A percentile compares a stretch with the other conserved stretches of the same genome.
phyloP scores from a whole-genome alignment of 2,888 invertebrate species.

The Papilio demoleus region DNA sequence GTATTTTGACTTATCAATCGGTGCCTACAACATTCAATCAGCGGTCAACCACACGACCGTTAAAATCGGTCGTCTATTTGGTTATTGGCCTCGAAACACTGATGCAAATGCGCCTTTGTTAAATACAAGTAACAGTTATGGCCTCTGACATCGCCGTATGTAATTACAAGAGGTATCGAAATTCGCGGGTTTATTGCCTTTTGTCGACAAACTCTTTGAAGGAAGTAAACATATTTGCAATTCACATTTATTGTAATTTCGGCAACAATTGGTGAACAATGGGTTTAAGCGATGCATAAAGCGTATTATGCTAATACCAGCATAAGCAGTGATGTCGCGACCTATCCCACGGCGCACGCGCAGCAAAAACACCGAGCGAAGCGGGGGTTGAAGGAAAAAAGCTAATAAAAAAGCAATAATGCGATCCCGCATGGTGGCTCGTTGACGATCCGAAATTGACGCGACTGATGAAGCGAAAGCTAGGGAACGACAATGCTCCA shows the following conservation, averaged over 20 bases:
- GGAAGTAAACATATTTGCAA: slow-evolving; percentile 48
- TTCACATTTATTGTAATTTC: slow-evolving; percentile 55
- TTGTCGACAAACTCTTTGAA: slow-evolving; percentile 52
- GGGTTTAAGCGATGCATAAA: slow-evolving; percentile 57
- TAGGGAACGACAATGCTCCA: slow-evolving; percentile 57
- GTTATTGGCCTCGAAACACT: slow-evolving; percentile 69
- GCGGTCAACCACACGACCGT: slow-evolving; percentile 72
- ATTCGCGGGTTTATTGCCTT: slow-evolving; percentile 60
- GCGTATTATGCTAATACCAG: slow-evolving; percentile 82
- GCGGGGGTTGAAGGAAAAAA: slow-evolving; percentile 72
- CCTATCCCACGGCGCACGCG: slow-evolving; percentile 79
- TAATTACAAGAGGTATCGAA: slow-evolving; percentile 58
- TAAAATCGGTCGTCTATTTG: slow-evolving; percentile 73
- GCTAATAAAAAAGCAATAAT: slow-evolving; percentile 83
- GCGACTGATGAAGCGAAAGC: slow-evolving; percentile 75
- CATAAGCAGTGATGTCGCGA: slow-evolving; percentile 73
- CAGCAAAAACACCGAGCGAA: slow-evolving; percentile 75
- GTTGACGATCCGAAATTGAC: slow-evolving; percentile 77
- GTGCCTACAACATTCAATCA: slow-evolving; percentile 48
- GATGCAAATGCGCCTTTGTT: slow-evolving; percentile 77
- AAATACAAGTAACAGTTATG: slow-evolving; percentile 63
- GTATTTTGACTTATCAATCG: slow-evolving; percentile 20
- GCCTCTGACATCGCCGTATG: slow-evolving; percentile 65
- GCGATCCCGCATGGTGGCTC: slow-evolving; percentile 81
- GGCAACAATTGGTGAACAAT: slow-evolving; percentile 68